Percentiles rank a stretch among this genome's conserved stretches.
These are phyloP conservation scores for Narcine bancroftii DNA, from an alignment of 2,113 vertebrate genomes.

Conservation along the genomic window DNA sequence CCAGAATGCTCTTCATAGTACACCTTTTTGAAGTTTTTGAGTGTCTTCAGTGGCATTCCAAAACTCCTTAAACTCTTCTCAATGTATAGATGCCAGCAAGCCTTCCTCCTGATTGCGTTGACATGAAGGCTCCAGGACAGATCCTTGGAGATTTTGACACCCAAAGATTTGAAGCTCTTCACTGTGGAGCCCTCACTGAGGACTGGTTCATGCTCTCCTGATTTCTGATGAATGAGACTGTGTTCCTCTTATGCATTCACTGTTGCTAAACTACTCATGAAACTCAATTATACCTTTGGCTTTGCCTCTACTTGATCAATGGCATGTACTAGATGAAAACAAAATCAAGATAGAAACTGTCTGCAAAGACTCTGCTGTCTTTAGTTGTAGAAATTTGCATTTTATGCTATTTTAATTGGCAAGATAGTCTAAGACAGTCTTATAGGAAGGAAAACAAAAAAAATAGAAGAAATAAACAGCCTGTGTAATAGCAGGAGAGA, in stretches of 20 bases:
- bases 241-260: background rate
- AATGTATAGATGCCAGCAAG: too few species aligned
- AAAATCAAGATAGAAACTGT: background rate
- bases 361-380: background rate
- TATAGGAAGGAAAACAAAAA: background rate
- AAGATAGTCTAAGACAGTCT: background rate
- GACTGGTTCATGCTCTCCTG: too few species aligned
- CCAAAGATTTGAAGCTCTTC: too few species aligned
- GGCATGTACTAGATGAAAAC: background rate
- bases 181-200: too few species aligned
- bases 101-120: too few species aligned
- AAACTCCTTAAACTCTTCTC: too few species aligned
- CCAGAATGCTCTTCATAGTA: too few species aligned
- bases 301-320: background rate
- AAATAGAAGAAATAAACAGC: background rate
- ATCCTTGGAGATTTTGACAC: too few species aligned
- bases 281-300: background rate
- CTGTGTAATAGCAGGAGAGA: background rate
- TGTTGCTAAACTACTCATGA: background rate
- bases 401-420: background rate
- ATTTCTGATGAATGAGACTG: background rate
- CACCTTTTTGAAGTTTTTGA: too few species aligned
- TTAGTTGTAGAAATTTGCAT: slow-evolving; percentile 4
- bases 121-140: too few species aligned
- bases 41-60: too few species aligned